Base-by-base conservation (phyloP, 2,113 vertebrate genomes). In the Embiotoca jacksoni region DNA sequence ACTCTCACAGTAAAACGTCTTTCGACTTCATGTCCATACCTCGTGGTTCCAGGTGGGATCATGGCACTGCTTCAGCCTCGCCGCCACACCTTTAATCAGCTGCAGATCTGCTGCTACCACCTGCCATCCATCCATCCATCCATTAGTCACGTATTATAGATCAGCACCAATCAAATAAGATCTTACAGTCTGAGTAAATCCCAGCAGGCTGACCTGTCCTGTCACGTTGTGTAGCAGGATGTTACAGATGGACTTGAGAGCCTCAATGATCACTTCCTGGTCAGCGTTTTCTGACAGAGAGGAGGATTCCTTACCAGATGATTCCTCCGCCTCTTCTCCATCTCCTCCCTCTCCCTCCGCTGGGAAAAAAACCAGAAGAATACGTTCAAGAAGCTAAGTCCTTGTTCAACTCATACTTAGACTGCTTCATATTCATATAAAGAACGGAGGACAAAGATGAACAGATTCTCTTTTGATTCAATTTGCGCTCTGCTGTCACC, bases 201-300 rank as follows among this genome's bases (percentile, higher is more conserved):
- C 16, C 30, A 41, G 53, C 37, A 46, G 2, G 53, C 87, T 74
- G 58, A 91, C 88, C 90, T 97, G 96, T 0, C 95, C 97, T 7
- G 32, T 60, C 0, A 89, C 41, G 44, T 95, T 97, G 95, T 96
- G 97, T 57, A 98, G 94, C 75, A 98, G 93, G 0, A 98, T 91
- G 87, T 99, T 99, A 90, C 96, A 98, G 60, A 99, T 93, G 72
- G 96, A 97, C 84, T 98, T 99, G 30, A 98, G 95, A 2, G 97
- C 93, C 73, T 99, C 97, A 23, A 96, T 93, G 1, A 96, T 95
- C 0, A 96, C 94, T 1, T 96, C 97, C 92, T 94, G 84, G 88
- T 97, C 96, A 0, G 93, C 86, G 30, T 94, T 87, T 67, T 95
- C 95, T 2, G 91, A 79, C n/a, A 52, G 31, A 67, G 52, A 44